These are phyloP conservation scores for Chlorops oryzae DNA, from an alignment of 1,140 invertebrate genomes.

Conservation along the genomic window DNA sequence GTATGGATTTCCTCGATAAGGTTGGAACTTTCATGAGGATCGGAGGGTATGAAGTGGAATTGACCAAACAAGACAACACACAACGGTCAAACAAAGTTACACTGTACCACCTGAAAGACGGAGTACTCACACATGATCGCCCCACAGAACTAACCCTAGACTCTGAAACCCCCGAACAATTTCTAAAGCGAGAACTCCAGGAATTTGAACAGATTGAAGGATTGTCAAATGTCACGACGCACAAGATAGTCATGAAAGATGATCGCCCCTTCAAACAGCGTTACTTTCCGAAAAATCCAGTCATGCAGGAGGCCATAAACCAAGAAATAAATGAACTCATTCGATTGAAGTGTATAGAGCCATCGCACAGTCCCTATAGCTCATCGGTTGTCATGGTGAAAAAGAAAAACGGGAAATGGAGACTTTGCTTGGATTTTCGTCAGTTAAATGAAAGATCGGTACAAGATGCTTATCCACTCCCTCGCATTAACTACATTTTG, in stretches of 20 bases:
- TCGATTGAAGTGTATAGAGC: background rate
- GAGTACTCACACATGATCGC: too few relatives aligned
- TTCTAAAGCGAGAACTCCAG: background rate
- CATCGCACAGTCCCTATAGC: too few relatives aligned
- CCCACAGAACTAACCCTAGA: too few relatives aligned
- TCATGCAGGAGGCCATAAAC: conserved; percentile 2
- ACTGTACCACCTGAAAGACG: too few relatives aligned
- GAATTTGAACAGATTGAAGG: background rate
- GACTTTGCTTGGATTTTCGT: too few relatives aligned
- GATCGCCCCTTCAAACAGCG: background rate
- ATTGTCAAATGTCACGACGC: background rate
- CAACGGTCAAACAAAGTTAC: too few relatives aligned
- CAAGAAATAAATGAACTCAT: conserved; percentile 6
- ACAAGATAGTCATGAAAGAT: background rate
- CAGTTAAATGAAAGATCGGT: too few relatives aligned
- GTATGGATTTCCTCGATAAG: background rate
- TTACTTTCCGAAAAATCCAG: background rate
- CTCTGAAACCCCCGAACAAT: too few relatives aligned
- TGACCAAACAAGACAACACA: too few relatives aligned
- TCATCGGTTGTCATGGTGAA: background rate
- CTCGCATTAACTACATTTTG: conserved; percentile 3
- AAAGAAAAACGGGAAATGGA: conserved; percentile 11
- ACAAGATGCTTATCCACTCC: too few relatives aligned
- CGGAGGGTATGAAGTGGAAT: background rate
- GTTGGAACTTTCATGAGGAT: background rate